Evolutionary conservation across 2,113 vertebrate genomes (phyloP), one percentile per base, ranked within the genome.

Genomic region (Cyprinodon variegatus): DNA sequence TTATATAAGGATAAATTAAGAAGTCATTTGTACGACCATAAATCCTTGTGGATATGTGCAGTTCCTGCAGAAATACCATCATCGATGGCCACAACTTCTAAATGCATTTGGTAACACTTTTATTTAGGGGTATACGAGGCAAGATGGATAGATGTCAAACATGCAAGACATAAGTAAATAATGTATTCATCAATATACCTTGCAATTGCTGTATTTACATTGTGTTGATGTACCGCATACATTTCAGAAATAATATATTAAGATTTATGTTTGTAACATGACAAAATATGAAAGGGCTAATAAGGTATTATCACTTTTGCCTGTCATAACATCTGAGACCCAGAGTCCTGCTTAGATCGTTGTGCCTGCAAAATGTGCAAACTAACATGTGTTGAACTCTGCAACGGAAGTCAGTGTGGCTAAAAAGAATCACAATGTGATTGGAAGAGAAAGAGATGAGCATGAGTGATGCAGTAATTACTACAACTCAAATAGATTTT

Each of bases 401-500:
- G 37, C 36, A 29, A 64, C 60, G 38, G 3, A 10, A 38, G 36
- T 38, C 41, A 79, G 57, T 1, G 1, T 46, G 45, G 57, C 13
- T 61, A 20, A 53, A 78, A 76, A 63, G 22, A 37, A 60, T 29
- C 40, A 48, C 2, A 29, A 17, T 41, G 13, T 3, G 5, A 22
- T 64, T 13, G 46, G 57, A 50, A 3, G 13, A 60, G 37, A 37
- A 61, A 4, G 36, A 68, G 38, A 76, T 12, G 17, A 9, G 61
- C 40, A 59, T 36, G 60, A 75, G 22, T 37, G 57, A 45, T 46
- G 57, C 59, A 71, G 57, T 72, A 66, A 75, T 79, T 41, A 66
- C 53, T 50, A 36, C 64, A 66, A 68, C 57, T 72, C 53, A 61
- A 53, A 78, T 63, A 38, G 46, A 61, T 76, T 79, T 77, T 81